Percentiles rank a stretch among this genome's conserved stretches.
phyloP scores from a whole-genome alignment of 2,888 invertebrate genomes.

The Oscheius onirici region DNA sequence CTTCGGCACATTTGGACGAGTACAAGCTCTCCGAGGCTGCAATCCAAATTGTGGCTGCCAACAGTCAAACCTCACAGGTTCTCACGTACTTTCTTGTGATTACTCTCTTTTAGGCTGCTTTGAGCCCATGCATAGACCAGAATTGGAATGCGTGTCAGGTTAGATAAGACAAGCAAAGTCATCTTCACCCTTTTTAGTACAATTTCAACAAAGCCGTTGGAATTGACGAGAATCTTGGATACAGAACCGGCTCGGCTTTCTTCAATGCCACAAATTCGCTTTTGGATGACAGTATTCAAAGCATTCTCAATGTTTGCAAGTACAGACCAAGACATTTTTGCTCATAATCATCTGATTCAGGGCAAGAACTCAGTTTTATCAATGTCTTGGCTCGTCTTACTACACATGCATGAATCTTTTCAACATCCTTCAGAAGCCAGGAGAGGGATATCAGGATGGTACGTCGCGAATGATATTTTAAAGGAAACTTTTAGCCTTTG shows the following conservation, averaged over 20 bases:
- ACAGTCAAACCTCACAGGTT: background rate
- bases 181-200: slow-evolving; percentile 11
- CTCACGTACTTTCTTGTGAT: background rate
- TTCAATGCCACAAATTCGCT: slow-evolving; percentile 42
- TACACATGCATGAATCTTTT: slow-evolving; percentile 56
- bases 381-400: slow-evolving; percentile 60
- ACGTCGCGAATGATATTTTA: background rate
- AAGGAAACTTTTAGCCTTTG: slow-evolving; percentile 40
- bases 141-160: slow-evolving; percentile 17
- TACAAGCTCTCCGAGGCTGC: slow-evolving; percentile 34
- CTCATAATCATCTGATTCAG: slow-evolving; percentile 19
- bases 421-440: slow-evolving; percentile 45
- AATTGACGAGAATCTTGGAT: slow-evolving; percentile 40
- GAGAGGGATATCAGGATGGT: slow-evolving; percentile 44
- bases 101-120: background rate
- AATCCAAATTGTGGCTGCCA: slow-evolving; percentile 33
- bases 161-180: slow-evolving; percentile 25
- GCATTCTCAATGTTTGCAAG: slow-evolving; percentile 54
- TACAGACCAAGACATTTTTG: slow-evolving; percentile 2
- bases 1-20: background rate
- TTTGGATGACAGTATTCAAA: slow-evolving; percentile 41
- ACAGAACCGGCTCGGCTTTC: slow-evolving; percentile 44
- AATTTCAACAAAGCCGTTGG: slow-evolving; percentile 46
- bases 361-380: slow-evolving; percentile 56
- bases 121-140: slow-evolving; percentile 7